Conservation (phyloP, 2,113 vertebrate species). For the Ibidorhyncha struthersii region DNA sequence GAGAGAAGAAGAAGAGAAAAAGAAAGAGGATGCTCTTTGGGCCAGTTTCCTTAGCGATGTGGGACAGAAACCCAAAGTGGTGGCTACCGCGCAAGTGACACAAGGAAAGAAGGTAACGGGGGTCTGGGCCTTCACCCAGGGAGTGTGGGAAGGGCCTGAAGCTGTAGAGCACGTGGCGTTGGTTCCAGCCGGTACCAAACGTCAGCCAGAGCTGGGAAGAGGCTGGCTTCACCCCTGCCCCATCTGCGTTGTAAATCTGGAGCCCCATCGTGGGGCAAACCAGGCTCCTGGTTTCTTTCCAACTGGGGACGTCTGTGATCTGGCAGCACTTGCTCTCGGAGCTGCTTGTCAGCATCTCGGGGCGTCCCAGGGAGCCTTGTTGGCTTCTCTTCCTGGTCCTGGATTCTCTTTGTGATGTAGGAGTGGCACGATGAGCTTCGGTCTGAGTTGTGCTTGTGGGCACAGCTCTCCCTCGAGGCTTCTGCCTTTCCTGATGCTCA, state of each 20-base stretch:
- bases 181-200: not conserved
- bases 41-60: constrained; percentile 95
- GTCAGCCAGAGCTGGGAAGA: not conserved
- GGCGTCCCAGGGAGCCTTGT: accelerated
- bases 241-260: not conserved
- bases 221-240: not conserved
- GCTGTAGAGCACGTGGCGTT: accelerated
- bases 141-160: not conserved
- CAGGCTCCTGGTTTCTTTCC: not conserved
- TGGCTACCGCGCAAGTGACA: not conserved
- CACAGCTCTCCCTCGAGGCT: not conserved
- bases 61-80: constrained; percentile 78
- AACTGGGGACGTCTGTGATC: not conserved
- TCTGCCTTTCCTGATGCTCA: not conserved
- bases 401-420: not conserved
- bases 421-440: not conserved
- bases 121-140: not conserved
- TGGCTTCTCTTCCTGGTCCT: not conserved
- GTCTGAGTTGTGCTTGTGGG: not conserved
- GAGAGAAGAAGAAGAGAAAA: constrained; percentile 71
- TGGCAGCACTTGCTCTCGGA: not conserved
- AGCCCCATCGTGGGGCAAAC: not conserved
- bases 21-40: constrained; percentile 94
- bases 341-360: not conserved
- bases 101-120: constrained; percentile 19